Conservation (phyloP, 2,888 invertebrate species). For the Amphipyra berbera region DNA sequence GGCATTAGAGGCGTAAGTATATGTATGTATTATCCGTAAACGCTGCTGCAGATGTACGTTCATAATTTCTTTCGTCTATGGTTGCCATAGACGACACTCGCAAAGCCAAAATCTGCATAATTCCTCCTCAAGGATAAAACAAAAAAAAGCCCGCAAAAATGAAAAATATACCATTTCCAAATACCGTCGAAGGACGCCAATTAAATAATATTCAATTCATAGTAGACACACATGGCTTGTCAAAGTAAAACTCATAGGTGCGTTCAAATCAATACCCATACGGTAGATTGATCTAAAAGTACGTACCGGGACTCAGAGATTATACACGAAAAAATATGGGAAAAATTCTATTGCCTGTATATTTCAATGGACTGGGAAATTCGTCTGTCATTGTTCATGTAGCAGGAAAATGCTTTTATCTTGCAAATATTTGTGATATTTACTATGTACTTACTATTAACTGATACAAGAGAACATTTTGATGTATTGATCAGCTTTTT, state of each 20-base stretch:
- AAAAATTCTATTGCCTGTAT: conserved; percentile 20
- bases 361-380: conserved; percentile 39
- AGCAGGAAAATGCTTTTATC: conserved; percentile 50
- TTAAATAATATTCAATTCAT: conserved; percentile 44
- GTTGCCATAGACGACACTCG: too few species aligned
- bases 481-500: conserved; percentile 26
- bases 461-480: conserved; percentile 32
- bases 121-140: too few species aligned
- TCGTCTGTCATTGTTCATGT: conserved; percentile 40
- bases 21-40: too few species aligned
- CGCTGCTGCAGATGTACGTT: too few species aligned
- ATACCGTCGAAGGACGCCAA: conserved; percentile 8
- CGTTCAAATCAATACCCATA: conserved; percentile 47
- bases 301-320: conserved; percentile 27
- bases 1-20: too few species aligned
- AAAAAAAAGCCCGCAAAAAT: not conserved
- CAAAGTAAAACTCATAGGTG: conserved; percentile 44
- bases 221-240: conserved; percentile 21
- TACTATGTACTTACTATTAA: conserved; percentile 31
- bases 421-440: conserved; percentile 35
- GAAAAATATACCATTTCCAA: not conserved
- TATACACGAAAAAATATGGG: conserved; percentile 42
- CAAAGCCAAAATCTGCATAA: too few species aligned
- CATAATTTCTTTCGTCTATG: too few species aligned
- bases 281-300: conserved; percentile 39